Base-by-base conservation (phyloP, 2,113 vertebrate genomes). In the Pheucticus melanocephalus region DNA sequence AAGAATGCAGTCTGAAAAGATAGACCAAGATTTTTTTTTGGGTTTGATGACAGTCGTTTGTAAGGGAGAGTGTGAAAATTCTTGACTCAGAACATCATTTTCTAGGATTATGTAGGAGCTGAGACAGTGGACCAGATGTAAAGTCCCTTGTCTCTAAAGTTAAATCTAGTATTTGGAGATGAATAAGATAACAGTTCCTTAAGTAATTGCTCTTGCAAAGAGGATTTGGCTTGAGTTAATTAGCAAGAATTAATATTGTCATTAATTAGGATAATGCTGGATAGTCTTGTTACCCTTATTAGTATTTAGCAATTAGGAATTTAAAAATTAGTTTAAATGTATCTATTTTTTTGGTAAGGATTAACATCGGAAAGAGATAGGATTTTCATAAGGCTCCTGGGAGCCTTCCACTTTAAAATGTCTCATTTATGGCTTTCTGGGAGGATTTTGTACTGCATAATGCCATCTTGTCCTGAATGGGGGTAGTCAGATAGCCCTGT, bases 1-100 rank as follows among this genome's bases (percentile, higher is more conserved):
- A 97, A 77, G 95, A 97, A 95, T 96, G 94, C 73, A 33, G 96
- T 96, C 84, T 91, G 93, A 85, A 97, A 96, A 79, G 70, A 77
- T 4, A 80, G 96, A 91, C 54, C 91, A 33, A 80, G 91, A 91
- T 96, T 82, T 85, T 85, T 85, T 85, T 94, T 87, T 91, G 14
- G 45, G 69, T 90, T 92, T 20, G 3, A 42, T 88, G 86, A 87
- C 84, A 66, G 63, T 70, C n/a, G 9, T 89, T 82, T 88, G 35
- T 82, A 92, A 94, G 96, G 94, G 90, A 77, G 75, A 90, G 87
- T 88, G 75, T 95, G 93, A 85, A 95, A 96, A 92, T 76, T 96
- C 82, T 37, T 95, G 90, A 72, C 78, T 89, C 20, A 2, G 30
- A 61, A 40, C 45, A 27, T 79, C 19, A 17, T 89, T 90, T 87